Evolutionary conservation across 2,888 invertebrate species (phyloP).

Genomic region (Clostera curtula): DNA sequence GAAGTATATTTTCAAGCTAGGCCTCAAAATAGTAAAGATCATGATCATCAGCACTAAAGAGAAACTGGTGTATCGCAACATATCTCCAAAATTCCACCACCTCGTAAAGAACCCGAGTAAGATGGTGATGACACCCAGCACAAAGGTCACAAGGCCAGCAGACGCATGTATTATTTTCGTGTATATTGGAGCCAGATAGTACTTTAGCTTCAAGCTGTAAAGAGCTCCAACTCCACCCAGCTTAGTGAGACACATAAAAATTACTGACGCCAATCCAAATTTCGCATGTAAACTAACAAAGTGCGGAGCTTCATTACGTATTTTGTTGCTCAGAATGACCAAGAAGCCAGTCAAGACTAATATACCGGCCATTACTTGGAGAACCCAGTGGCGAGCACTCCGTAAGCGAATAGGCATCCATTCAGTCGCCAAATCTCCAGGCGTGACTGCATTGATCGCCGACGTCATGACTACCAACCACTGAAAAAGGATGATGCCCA

Average conservation of each 20-base stretch:
- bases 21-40: slow-evolving; percentile 56
- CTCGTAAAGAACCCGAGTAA: slow-evolving; percentile 51
- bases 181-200: slow-evolving; percentile 60
- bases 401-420: slow-evolving; percentile 67
- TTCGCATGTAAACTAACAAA: slow-evolving; percentile 56
- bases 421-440: slow-evolving; percentile 66
- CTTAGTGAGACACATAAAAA: slow-evolving; percentile 55
- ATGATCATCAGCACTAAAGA: slow-evolving; percentile 45
- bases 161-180: slow-evolving; percentile 62
- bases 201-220: slow-evolving; percentile 59
- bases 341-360: slow-evolving; percentile 50
- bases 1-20: slow-evolving; percentile 62
- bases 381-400: slow-evolving; percentile 67
- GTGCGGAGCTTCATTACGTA: slow-evolving; percentile 43
- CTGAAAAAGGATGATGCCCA: too few species aligned
- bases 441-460: slow-evolving; percentile 63
- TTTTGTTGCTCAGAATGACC: slow-evolving; percentile 58
- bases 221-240: slow-evolving; percentile 60
- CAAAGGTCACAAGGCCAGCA: slow-evolving; percentile 54
- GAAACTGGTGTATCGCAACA: slow-evolving; percentile 45
- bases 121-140: slow-evolving; percentile 54
- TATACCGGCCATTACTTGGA: slow-evolving; percentile 47
- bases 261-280: slow-evolving; percentile 57
- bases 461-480: slow-evolving; percentile 66
- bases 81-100: slow-evolving; percentile 61